A percentile compares a stretch with the other conserved stretches of the same genome.
Conservation (phyloP, 2,797 vertebrate genomes). For the Crenuchus spilurus region DNA sequence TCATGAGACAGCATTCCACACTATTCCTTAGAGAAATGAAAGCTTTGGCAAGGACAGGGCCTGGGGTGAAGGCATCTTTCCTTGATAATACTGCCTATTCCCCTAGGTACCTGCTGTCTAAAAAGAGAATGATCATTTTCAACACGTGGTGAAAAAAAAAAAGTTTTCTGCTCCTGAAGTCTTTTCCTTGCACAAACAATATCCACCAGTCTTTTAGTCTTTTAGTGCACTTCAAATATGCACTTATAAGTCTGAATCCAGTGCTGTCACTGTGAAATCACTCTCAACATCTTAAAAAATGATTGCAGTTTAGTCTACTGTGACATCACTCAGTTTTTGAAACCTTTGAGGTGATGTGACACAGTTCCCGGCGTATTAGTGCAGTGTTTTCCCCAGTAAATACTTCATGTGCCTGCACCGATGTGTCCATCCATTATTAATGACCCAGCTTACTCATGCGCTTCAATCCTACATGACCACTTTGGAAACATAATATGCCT, state of each 20-base stretch:
- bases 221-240: not conserved
- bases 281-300: not conserved
- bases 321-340: not conserved
- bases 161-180: not conserved
- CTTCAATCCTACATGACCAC: constrained; percentile 51
- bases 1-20: constrained; percentile 10
- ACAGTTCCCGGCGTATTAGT: not conserved
- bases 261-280: not conserved
- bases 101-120: not conserved
- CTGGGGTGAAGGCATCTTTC: constrained; percentile 8
- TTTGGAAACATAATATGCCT: constrained; percentile 51
- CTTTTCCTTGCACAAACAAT: not conserved
- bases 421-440: constrained; percentile 54
- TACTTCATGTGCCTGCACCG: constrained; percentile 37
- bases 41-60: constrained; percentile 33
- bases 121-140: not conserved
- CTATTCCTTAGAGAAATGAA: constrained; percentile 1
- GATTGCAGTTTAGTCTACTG: not conserved
- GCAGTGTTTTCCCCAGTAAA: constrained; percentile 23
- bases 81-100: constrained; percentile 24
- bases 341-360: constrained; percentile 3
- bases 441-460: constrained; percentile 38
- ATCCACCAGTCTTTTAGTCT: not conserved
- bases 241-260: not conserved
- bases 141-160: not conserved